Evolutionary conservation across 2,113 vertebrate genomes (phyloP).

Genomic region (Gymnarchus niloticus): DNA sequence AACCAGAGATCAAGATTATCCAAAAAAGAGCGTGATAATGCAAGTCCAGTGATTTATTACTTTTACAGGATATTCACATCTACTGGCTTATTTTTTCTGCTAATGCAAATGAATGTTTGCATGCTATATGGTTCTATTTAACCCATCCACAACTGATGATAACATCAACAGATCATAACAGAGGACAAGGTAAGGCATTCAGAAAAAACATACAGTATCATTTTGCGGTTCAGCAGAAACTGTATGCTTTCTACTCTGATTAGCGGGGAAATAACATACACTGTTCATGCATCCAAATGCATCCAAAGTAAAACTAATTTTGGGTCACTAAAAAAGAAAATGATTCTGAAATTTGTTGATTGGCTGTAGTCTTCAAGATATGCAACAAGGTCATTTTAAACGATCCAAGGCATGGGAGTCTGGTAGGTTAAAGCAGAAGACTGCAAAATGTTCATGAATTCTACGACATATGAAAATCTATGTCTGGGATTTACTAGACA

Average conservation of each 20-base stretch:
- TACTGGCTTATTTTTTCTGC: constrained; percentile 52
- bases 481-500: too few species aligned
- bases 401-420: too few species aligned
- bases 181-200: constrained; percentile 35
- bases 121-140: constrained; percentile 43
- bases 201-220: constrained; percentile 29
- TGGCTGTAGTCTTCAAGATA: too few species aligned
- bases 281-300: too few species aligned
- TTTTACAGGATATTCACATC: constrained; percentile 48
- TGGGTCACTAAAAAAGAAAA: too few species aligned
- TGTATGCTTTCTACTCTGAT: background rate
- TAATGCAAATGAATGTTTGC: constrained; percentile 37
- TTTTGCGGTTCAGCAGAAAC: background rate
- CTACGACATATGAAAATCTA: too few species aligned
- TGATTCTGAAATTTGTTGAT: too few species aligned
- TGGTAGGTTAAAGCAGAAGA: too few species aligned
- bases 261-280: background rate
- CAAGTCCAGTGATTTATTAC: constrained; percentile 43
- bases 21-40: constrained; percentile 21
- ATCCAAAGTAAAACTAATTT: too few species aligned
- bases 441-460: too few species aligned
- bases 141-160: constrained; percentile 44
- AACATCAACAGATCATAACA: too few species aligned
- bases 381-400: too few species aligned
- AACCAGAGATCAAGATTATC: constrained; percentile 33